Conservation (phyloP, 2,113 vertebrate species). For the Globicephala melas region DNA sequence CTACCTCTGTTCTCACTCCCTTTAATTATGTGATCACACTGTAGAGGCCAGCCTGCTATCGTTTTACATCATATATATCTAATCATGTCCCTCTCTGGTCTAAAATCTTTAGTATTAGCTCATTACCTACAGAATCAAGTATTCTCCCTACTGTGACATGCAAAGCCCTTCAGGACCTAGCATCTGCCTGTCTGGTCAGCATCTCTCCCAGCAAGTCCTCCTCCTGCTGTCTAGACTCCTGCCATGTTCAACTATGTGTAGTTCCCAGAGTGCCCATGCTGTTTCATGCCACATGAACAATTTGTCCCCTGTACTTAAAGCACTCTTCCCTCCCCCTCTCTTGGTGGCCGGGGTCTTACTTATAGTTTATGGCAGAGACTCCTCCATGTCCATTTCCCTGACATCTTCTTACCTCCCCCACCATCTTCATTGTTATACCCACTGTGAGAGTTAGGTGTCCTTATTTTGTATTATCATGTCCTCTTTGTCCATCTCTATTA, state of each 20-base stretch:
- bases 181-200: neutral
- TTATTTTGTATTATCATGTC: neutral
- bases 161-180: neutral
- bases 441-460: neutral
- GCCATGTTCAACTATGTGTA: accelerated
- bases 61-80: neutral
- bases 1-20: neutral
- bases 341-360: neutral
- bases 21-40: neutral
- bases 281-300: neutral
- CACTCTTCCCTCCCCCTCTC: neutral
- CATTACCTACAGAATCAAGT: neutral
- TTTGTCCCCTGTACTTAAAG: neutral
- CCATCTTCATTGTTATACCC: neutral
- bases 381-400: neutral
- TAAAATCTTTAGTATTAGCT: neutral
- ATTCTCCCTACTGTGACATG: neutral
- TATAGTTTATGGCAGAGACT: neutral
- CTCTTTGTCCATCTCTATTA: neutral
- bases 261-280: neutral
- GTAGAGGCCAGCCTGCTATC: neutral
- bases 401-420: neutral
- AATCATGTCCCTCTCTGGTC: neutral
- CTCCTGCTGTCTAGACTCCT: too few relatives aligned
- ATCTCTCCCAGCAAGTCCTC: neutral